Percentiles rank a stretch among this genome's conserved stretches.
Conservation (phyloP, 2,888 invertebrate species). For the Pandemis cinnamomeana region DNA sequence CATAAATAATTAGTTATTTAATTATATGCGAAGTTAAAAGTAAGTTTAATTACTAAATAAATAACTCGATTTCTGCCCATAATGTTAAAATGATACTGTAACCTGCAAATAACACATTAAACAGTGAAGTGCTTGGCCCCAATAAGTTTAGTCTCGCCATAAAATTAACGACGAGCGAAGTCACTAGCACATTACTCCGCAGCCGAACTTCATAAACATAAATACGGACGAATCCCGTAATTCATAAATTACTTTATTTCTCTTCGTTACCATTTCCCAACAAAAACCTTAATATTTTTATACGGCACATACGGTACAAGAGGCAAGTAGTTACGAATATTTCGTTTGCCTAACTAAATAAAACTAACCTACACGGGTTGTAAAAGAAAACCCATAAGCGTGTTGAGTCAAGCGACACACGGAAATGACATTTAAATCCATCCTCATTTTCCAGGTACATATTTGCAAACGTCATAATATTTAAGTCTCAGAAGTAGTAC, state of each 20-base stretch:
- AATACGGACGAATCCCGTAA: slow-evolving; percentile 16
- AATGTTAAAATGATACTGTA: slow-evolving; percentile 37
- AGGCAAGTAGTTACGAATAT: background rate
- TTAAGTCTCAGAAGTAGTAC: too few relatives aligned
- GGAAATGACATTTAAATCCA: background rate
- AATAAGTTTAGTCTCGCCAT: slow-evolving; percentile 35
- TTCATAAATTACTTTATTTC: background rate
- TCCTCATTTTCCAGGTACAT: too few relatives aligned
- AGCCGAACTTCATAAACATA: slow-evolving; percentile 36
- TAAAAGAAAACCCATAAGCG: background rate
- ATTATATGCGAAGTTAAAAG: too few relatives aligned
- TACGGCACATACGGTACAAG: background rate
- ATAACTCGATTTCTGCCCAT: background rate
- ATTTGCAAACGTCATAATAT: too few relatives aligned
- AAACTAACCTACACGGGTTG: background rate
- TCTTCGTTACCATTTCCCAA: background rate
- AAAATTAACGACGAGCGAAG: slow-evolving; percentile 41
- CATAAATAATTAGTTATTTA: too few relatives aligned
- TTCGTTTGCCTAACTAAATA: too few relatives aligned
- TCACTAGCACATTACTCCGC: slow-evolving; percentile 30
- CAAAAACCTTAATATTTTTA: too few relatives aligned
- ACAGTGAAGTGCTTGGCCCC: slow-evolving; percentile 35
- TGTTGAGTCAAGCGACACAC: background rate
- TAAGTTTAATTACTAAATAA: background rate
- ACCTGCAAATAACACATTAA: slow-evolving; percentile 41